These are phyloP conservation scores for Drosophila mayri DNA, from an alignment of 1,140 invertebrate species.

Conservation along the genomic window DNA sequence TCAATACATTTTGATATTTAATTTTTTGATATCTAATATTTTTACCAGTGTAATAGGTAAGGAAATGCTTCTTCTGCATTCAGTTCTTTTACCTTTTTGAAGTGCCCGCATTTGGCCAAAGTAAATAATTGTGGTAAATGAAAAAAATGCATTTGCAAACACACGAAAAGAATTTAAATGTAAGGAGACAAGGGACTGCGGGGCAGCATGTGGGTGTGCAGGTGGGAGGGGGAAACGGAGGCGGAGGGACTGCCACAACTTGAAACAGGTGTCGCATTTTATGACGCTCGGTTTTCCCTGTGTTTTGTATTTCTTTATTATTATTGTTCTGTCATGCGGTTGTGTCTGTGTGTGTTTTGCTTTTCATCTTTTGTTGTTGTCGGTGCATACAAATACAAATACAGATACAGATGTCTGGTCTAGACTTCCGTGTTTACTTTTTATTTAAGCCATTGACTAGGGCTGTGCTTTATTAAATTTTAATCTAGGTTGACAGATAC, in stretches of 20 bases:
- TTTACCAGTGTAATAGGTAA: conserved; percentile 18
- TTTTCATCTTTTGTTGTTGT: conserved; percentile 20
- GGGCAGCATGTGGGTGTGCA: background rate
- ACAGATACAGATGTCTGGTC: background rate
- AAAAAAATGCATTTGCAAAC: conserved; percentile 47
- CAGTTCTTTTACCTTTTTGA: conserved; percentile 31
- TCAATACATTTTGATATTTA: too few relatives aligned
- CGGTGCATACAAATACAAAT: conserved; percentile 6
- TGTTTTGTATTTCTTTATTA: conserved; percentile 24
- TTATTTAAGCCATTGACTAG: conserved; percentile 24
- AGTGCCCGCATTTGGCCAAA: conserved; percentile 34
- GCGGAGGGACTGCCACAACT: conserved; percentile 41
- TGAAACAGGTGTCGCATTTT: conserved; percentile 63
- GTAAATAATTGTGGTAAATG: conserved; percentile 60
- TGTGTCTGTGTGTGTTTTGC: conserved; percentile 11
- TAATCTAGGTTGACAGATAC: background rate
- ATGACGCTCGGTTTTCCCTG: conserved; percentile 46
- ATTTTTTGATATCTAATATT: too few relatives aligned
- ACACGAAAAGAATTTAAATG: conserved; percentile 33
- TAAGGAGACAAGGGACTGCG: background rate
- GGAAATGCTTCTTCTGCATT: conserved; percentile 15
- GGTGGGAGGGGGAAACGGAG: too few relatives aligned
- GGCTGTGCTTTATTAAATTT: conserved; percentile 22
- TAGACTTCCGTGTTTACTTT: conserved; percentile 43
- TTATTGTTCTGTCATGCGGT: conserved; percentile 31